Evolutionary conservation across 2,797 vertebrate species (phyloP).

Genomic region (Distichodus sexfasciatus): DNA sequence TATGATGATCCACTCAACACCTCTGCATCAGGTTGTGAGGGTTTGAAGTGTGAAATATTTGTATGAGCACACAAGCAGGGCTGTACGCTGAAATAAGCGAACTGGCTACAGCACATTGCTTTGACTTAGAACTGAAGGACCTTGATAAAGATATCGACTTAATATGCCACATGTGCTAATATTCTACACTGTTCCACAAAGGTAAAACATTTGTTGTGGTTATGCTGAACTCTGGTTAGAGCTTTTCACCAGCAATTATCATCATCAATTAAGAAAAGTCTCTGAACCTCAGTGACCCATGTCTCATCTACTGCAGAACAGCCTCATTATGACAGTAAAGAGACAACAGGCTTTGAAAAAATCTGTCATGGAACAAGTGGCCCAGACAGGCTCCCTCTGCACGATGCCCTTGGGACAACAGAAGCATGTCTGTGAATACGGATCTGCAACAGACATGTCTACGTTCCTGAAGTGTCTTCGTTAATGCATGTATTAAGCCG

Average conservation of each 20-base stretch:
- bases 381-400: background rate
- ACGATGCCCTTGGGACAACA: background rate
- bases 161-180: no score
- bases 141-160: background rate
- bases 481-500: background rate
- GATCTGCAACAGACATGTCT: background rate
- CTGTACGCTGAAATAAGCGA: slow-evolving; percentile 37
- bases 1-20: background rate
- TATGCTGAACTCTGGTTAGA: background rate
- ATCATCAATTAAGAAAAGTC: slow-evolving; percentile 17
- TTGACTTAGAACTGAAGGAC: slow-evolving; percentile 24
- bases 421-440: background rate
- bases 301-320: background rate
- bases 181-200: background rate
- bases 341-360: background rate
- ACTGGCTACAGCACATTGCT: no score
- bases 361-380: background rate
- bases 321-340: slow-evolving; percentile 6
- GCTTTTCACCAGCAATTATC: slow-evolving; percentile 1
- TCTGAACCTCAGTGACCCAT: background rate
- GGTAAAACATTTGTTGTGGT: slow-evolving; percentile 18
- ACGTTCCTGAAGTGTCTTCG: background rate
- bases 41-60: slow-evolving; percentile 26
- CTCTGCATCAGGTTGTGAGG: slow-evolving; percentile 38
- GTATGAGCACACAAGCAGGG: slow-evolving; percentile 11